Conservation (phyloP, 2,113 vertebrate species). For the Ameiurus melas region DNA sequence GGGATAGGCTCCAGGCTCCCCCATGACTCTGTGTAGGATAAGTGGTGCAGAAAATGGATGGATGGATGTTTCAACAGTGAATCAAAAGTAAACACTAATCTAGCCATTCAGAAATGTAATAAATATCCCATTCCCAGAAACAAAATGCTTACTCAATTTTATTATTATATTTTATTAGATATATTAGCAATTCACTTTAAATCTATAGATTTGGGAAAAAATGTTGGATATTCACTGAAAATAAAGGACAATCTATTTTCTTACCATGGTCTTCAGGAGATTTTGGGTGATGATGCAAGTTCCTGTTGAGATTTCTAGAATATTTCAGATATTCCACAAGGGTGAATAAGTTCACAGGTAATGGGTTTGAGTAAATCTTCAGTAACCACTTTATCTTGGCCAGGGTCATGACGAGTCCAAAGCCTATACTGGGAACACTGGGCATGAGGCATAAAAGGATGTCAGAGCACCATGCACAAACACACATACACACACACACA, state of each 20-base stretch:
- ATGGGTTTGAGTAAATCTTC: neutral
- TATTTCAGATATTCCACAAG: neutral
- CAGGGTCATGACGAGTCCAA: neutral
- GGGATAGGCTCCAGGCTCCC: too few relatives aligned
- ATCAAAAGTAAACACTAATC: neutral
- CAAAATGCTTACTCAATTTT: neutral
- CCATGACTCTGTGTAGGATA: too few relatives aligned
- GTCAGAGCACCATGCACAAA: too few relatives aligned
- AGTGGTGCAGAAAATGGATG: too few relatives aligned
- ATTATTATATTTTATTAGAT: too few relatives aligned
- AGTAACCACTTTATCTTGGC: neutral
- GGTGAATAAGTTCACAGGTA: neutral
- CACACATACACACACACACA: too few relatives aligned
- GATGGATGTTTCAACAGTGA: neutral
- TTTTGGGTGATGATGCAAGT: neutral
- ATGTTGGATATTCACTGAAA: neutral
- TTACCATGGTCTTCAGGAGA: neutral
- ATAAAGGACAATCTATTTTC: neutral
- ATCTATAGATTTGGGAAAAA: neutral
- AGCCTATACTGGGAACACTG: neutral
- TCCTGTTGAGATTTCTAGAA: neutral
- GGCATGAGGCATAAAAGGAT: neutral
- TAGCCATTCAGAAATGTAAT: neutral
- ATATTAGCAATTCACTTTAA: neutral
- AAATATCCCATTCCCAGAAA: neutral